Conservation (phyloP, 2,888 invertebrate genomes). For the Galerucella nymphaeae region DNA sequence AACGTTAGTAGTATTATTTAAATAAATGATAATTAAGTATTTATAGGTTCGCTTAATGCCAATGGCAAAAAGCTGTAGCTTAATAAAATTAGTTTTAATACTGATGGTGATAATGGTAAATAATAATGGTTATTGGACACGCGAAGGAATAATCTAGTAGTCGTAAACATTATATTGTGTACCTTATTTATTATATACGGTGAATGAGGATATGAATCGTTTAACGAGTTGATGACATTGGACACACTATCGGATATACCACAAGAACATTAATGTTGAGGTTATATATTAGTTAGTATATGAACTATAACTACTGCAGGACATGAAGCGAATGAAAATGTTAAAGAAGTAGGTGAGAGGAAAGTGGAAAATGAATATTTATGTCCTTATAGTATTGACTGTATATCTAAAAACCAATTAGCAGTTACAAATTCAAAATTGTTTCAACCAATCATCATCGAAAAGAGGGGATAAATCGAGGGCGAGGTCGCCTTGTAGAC, state of each 20-base stretch:
- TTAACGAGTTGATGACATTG: neutral
- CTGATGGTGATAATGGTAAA: constrained; percentile 46
- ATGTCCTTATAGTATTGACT: too few species aligned
- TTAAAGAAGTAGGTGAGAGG: neutral
- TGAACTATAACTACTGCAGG: neutral
- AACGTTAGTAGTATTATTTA: constrained; percentile 49
- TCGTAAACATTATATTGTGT: constrained; percentile 13
- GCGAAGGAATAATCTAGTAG: constrained; percentile 37
- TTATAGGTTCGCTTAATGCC: constrained; percentile 42
- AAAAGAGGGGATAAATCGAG: too few species aligned
- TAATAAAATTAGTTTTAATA: constrained; percentile 55
- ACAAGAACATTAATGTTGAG: neutral
- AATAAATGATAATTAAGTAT: constrained; percentile 53
- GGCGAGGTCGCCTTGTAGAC: too few species aligned
- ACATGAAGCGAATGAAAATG: neutral
- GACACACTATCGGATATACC: neutral
- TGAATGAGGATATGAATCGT: neutral
- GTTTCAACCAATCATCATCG: too few species aligned
- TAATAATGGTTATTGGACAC: constrained; percentile 48
- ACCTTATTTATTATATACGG: constrained; percentile 5
- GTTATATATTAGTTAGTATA: neutral
- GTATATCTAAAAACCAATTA: neutral
- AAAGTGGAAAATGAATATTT: too few species aligned
- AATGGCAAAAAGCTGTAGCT: constrained; percentile 49
- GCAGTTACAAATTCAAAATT: neutral